These are phyloP conservation scores for Oppia nitens DNA, from an alignment of 1,140 invertebrate species.

Conservation along the genomic window DNA sequence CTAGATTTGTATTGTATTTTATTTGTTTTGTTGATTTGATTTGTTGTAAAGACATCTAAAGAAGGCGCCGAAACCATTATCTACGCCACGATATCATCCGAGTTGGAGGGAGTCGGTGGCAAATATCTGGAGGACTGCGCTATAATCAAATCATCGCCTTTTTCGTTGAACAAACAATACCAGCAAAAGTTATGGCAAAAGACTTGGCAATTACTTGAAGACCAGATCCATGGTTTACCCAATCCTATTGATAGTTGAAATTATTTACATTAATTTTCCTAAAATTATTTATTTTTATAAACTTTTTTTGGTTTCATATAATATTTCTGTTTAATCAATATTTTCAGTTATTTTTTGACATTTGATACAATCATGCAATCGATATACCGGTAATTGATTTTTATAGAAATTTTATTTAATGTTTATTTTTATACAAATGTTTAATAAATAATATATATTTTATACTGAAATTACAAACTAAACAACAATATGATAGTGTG, in stretches of 20 bases:
- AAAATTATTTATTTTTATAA: too few species aligned
- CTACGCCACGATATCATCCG: conserved; percentile 48
- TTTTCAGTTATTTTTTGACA: too few species aligned
- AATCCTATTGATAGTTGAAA: background rate
- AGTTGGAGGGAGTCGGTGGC: conserved; percentile 38
- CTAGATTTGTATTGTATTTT: background rate
- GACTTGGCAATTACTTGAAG: conserved; percentile 7
- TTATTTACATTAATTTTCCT: too few species aligned
- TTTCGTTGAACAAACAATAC: conserved; percentile 33
- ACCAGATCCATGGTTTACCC: background rate
- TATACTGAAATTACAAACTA: too few species aligned
- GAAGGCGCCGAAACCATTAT: conserved; percentile 54
- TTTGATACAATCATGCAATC: too few species aligned
- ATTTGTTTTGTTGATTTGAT: background rate
- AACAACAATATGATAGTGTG: too few species aligned
- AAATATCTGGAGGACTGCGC: conserved; percentile 49
- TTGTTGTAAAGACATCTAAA: conserved; percentile 2
- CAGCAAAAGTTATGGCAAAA: conserved; percentile 37
- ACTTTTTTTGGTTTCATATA: too few species aligned
- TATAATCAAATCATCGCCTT: conserved; percentile 30
- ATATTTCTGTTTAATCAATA: too few species aligned
- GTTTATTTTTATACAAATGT: too few species aligned
- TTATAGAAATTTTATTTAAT: too few species aligned
- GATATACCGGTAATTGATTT: too few species aligned
- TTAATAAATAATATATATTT: too few species aligned